These are phyloP conservation scores for Porites divaricata DNA, from an alignment of 92 coral and sea anemone genomes.

Conservation along the genomic window DNA sequence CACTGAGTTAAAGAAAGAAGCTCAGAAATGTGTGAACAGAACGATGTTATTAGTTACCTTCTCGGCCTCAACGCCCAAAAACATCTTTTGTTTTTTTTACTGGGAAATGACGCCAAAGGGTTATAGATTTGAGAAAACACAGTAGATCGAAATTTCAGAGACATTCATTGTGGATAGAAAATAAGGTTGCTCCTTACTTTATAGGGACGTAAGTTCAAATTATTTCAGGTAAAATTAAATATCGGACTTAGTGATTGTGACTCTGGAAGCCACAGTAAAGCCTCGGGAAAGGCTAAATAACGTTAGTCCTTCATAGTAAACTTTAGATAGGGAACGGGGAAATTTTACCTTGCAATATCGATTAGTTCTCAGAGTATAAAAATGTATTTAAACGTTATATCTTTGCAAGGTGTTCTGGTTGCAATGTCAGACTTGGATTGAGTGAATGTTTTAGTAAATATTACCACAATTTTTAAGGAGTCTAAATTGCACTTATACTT, in stretches of 20 bases:
- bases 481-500: too few species aligned
- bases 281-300: slow-evolving; percentile 67
- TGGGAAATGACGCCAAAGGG: too few species aligned
- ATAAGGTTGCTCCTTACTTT: neutral
- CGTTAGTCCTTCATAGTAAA: slow-evolving; percentile 19
- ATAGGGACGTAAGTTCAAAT: neutral
- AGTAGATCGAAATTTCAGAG: too few species aligned
- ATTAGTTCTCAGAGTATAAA: neutral
- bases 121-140: too few species aligned
- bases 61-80: too few species aligned
- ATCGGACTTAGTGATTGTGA: slow-evolving; percentile 19
- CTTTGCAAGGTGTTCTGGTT: neutral
- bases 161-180: neutral
- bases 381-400: neutral
- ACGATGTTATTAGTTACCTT: too few species aligned
- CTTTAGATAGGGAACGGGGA: slow-evolving; percentile 12
- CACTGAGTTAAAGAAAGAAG: too few species aligned
- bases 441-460: neutral
- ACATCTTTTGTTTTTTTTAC: too few species aligned
- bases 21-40: too few species aligned
- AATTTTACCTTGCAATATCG: neutral
- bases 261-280: slow-evolving; percentile 65
- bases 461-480: neutral
- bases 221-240: neutral
- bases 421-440: slow-evolving; percentile 3